Percentiles rank a stretch among this genome's conserved stretches.
phyloP scores from a whole-genome alignment of 2,888 invertebrate genomes.

The Ligdia adustata region DNA sequence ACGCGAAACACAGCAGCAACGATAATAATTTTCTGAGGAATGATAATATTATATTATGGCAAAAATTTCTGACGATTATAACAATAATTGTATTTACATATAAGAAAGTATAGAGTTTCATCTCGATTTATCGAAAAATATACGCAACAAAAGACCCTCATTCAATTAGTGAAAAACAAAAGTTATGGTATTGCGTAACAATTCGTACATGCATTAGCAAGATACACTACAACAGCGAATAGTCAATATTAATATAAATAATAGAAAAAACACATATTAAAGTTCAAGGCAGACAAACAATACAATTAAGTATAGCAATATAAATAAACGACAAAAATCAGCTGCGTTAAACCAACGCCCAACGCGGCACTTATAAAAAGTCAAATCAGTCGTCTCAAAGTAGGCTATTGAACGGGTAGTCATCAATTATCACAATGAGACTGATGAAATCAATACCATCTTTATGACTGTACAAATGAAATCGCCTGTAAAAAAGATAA shows the following conservation, averaged over 20 bases:
- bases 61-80: too few relatives aligned
- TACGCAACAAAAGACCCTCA: too few relatives aligned
- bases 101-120: too few relatives aligned
- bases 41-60: too few relatives aligned
- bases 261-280: neutral
- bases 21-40: conserved; percentile 1
- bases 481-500: conserved; percentile 40
- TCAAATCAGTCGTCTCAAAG: conserved; percentile 19
- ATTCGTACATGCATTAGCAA: neutral
- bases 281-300: neutral
- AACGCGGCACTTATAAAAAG: conserved; percentile 16
- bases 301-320: too few relatives aligned
- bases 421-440: conserved; percentile 22
- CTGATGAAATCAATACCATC: conserved; percentile 34
- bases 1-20: neutral
- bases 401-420: conserved; percentile 8
- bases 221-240: neutral
- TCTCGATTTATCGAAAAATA: too few relatives aligned
- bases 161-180: too few relatives aligned
- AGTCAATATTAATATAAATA: neutral
- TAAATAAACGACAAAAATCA: conserved; percentile 4
- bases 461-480: conserved; percentile 33
- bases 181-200: too few relatives aligned
- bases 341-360: conserved; percentile 11
- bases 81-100: too few relatives aligned